Percentiles rank a stretch among this genome's conserved stretches.
phyloP scores from a whole-genome alignment of 2,797 vertebrate species.

The Molossus alvarezi region DNA sequence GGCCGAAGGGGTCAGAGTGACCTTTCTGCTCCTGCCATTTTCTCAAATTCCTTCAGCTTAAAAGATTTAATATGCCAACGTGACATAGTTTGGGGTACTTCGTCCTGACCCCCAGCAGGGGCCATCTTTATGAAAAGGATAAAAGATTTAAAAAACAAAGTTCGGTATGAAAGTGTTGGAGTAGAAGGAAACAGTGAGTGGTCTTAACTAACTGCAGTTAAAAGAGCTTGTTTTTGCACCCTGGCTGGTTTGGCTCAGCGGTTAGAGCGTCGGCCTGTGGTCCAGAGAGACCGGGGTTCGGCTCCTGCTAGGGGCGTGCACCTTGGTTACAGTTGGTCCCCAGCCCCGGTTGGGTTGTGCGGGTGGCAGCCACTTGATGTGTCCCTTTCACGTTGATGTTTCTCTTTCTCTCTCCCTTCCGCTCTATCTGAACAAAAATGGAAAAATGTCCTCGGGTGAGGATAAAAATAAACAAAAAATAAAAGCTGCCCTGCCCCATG shows the following conservation, averaged over 20 bases:
- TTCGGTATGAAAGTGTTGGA: neutral
- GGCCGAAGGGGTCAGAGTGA: neutral
- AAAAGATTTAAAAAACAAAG: constrained; percentile 17
- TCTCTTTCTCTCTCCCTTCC: too few relatives aligned
- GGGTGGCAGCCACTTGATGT: too few relatives aligned
- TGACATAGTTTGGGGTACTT: neutral
- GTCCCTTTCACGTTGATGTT: too few relatives aligned
- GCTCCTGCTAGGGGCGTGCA: too few relatives aligned
- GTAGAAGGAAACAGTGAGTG: neutral
- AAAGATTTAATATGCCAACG: neutral
- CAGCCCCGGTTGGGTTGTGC: too few relatives aligned
- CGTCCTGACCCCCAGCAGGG: neutral
- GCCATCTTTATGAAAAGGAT: neutral
- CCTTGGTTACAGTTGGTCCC: too few relatives aligned
- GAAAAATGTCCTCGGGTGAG: too few relatives aligned
- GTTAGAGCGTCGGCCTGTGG: too few relatives aligned
- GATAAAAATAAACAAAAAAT: too few relatives aligned
- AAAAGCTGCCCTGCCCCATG: neutral
- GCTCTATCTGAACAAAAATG: too few relatives aligned
- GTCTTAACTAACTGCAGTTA: neutral
- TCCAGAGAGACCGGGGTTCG: too few relatives aligned
- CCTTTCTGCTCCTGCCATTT: neutral
- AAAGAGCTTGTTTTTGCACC: neutral
- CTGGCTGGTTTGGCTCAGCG: too few relatives aligned
- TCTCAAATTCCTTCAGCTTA: neutral